A percentile compares a stretch with the other conserved stretches of the same genome.
Evolutionary conservation across 2,113 vertebrate genomes (phyloP).

Genomic region (Nothocercus julius): DNA sequence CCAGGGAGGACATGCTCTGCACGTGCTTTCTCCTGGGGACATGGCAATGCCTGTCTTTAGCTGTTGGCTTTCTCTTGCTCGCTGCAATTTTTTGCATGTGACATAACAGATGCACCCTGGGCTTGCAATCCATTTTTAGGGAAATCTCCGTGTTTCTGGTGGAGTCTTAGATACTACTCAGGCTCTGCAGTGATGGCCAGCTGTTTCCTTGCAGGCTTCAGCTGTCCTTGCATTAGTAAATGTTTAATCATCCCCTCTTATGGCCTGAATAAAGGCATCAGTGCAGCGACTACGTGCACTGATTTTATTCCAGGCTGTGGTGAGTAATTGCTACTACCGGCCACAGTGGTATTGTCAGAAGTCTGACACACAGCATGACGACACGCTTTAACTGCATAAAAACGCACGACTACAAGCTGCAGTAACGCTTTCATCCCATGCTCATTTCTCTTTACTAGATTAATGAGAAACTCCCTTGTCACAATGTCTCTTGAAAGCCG

Average conservation of each 20-base stretch:
- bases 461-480: not conserved
- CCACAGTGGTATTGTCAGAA: not conserved
- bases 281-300: too few species aligned
- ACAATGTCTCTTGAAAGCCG: not conserved
- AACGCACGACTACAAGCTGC: not conserved
- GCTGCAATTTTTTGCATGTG: not conserved
- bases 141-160: not conserved
- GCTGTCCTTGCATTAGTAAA: not conserved
- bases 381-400: not conserved
- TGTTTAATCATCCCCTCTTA: not conserved
- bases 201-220: not conserved
- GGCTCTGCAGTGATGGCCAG: not conserved
- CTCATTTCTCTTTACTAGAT: not conserved
- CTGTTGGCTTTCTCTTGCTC: not conserved
- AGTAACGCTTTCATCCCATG: not conserved
- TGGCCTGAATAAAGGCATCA: not conserved
- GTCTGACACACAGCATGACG: not conserved
- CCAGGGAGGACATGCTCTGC: not conserved
- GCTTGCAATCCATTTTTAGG: not conserved
- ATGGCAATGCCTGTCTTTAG: not conserved
- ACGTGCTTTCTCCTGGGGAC: not conserved
- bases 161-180: not conserved
- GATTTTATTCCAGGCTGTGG: not conserved
- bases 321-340: not conserved
- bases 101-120: not conserved